phyloP scores from a whole-genome alignment of 1,140 invertebrate species.

The Linepithema humile region DNA sequence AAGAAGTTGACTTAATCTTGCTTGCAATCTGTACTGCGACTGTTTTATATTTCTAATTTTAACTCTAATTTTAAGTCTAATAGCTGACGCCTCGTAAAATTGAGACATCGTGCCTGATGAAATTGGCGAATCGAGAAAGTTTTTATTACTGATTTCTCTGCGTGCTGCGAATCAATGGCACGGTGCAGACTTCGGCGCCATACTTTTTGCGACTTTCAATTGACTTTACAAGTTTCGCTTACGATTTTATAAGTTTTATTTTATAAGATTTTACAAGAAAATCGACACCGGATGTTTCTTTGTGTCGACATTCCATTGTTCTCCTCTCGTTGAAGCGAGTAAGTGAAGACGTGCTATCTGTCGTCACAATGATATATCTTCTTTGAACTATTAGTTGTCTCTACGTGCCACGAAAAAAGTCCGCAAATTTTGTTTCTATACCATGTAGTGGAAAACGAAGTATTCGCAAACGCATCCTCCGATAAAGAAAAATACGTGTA shows the following conservation, averaged over 20 bases:
- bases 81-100: conserved; percentile 4
- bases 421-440: neutral
- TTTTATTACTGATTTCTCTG: conserved; percentile 49
- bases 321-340: neutral
- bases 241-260: conserved; percentile 49
- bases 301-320: conserved; percentile 2
- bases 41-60: conserved; percentile 43
- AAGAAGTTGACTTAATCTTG: neutral
- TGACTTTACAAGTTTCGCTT: too few relatives aligned
- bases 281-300: conserved; percentile 18
- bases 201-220: conserved; percentile 42
- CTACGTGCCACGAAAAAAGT: neutral
- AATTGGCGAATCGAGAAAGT: conserved; percentile 48
- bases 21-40: neutral
- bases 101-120: conserved; percentile 35
- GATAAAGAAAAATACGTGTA: neutral
- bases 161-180: conserved; percentile 58
- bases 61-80: neutral
- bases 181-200: neutral
- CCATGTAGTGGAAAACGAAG: neutral
- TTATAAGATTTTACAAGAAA: conserved; percentile 4
- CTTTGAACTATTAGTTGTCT: conserved; percentile 20
- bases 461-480: neutral
- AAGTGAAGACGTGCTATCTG: conserved; percentile 14
- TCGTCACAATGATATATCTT: conserved; percentile 47